These are phyloP conservation scores for Takifugu ocellatus DNA, from an alignment of 2,797 vertebrate species.

Conservation along the genomic window DNA sequence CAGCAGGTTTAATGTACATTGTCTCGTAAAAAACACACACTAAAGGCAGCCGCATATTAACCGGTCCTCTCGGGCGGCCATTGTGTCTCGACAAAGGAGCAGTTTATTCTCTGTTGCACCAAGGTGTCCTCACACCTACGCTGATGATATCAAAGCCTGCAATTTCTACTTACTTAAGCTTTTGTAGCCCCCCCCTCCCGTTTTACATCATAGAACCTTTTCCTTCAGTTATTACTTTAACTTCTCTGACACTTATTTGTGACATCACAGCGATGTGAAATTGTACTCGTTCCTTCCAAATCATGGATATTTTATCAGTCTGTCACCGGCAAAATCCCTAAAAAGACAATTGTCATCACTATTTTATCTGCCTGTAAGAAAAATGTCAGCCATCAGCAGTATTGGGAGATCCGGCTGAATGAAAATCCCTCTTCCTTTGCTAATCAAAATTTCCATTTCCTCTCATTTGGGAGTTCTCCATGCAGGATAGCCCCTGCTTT, in stretches of 20 bases:
- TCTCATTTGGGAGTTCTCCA: conserved; percentile 66
- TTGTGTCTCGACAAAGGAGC: conserved; percentile 58
- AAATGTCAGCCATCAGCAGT: conserved; percentile 73
- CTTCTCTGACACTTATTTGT: conserved; percentile 12
- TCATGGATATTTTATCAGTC: conserved; percentile 53
- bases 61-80: conserved; percentile 67
- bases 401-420: conserved; percentile 65
- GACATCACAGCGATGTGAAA: conserved; percentile 28
- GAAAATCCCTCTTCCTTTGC: conserved; percentile 68
- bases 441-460: conserved; percentile 75
- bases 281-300: conserved; percentile 26
- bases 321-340: conserved; percentile 57
- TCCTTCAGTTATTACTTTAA: neutral
- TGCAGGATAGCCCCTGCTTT: conserved; percentile 76
- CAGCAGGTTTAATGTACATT: conserved; percentile 74
- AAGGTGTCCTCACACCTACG: too few relatives aligned
- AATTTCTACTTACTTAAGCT: too few relatives aligned
- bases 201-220: neutral
- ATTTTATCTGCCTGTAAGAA: conserved; percentile 74
- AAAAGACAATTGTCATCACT: conserved; percentile 78
- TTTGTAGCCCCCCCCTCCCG: too few relatives aligned
- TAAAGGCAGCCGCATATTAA: conserved; percentile 72
- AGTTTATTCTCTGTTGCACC: conserved; percentile 12
- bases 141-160: too few relatives aligned
- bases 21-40: conserved; percentile 77